Percentiles rank a stretch among this genome's conserved stretches.
Evolutionary conservation across 2,888 invertebrate species (phyloP).

Genomic region (Tethea ocularis): DNA sequence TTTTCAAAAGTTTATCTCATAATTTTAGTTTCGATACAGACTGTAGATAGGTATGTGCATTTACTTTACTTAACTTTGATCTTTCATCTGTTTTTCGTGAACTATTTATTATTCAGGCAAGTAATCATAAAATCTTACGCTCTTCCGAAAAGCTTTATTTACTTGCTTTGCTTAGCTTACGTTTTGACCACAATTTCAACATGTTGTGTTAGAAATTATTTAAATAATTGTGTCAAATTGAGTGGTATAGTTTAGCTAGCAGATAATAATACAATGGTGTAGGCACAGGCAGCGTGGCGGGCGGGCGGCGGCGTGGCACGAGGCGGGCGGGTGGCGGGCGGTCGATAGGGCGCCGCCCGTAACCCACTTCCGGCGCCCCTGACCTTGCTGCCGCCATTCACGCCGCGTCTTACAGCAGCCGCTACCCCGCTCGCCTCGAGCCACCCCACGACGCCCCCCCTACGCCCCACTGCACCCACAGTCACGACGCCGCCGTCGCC

Average conservation of each 20-base stretch:
- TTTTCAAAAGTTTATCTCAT: no score
- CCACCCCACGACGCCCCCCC: constrained; percentile 21
- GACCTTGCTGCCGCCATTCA: constrained; percentile 82
- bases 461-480: constrained; percentile 21
- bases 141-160: no score
- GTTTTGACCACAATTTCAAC: no score
- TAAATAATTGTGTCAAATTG: neutral
- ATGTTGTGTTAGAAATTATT: neutral
- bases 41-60: no score
- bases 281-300: constrained; percentile 21
- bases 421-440: constrained; percentile 29
- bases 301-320: constrained; percentile 17
- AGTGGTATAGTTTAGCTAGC: neutral
- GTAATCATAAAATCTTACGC: neutral
- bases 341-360: constrained; percentile 81
- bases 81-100: neutral
- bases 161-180: no score
- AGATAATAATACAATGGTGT: neutral
- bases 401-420: constrained; percentile 68
- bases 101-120: neutral
- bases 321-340: constrained; percentile 47
- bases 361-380: constrained; percentile 83
- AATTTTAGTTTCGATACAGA: no score
- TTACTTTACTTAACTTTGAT: neutral
- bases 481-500: constrained; percentile 28